These are phyloP conservation scores for Ylistrum balloti DNA, from an alignment of 1,140 invertebrate species.

Conservation along the genomic window DNA sequence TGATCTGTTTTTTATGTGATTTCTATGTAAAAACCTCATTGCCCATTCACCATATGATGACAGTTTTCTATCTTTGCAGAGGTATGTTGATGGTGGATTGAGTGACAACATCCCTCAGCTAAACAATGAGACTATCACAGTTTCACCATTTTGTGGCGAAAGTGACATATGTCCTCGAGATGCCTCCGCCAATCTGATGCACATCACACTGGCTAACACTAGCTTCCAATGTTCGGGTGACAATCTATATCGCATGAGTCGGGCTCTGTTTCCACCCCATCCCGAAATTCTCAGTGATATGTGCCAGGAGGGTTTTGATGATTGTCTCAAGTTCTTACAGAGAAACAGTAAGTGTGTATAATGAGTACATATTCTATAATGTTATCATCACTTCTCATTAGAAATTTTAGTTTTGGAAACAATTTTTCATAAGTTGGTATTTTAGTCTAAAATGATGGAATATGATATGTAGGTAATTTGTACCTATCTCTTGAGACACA, in stretches of 20 bases:
- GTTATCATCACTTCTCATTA: too few relatives aligned
- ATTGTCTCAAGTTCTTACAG: slow-evolving; percentile 95
- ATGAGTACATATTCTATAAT: too few relatives aligned
- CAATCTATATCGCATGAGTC: slow-evolving; percentile 95
- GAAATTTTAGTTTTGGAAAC: too few relatives aligned
- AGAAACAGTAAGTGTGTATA: slow-evolving; percentile 88
- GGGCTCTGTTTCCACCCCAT: slow-evolving; percentile 96
- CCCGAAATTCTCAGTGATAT: slow-evolving; percentile 95
- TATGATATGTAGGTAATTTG: too few relatives aligned
- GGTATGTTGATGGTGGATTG: slow-evolving; percentile 98
- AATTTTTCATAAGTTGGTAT: too few relatives aligned
- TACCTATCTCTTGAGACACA: too few relatives aligned
- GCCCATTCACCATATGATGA: too few relatives aligned
- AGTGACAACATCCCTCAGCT: slow-evolving; percentile 97
- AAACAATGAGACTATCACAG: slow-evolving; percentile 97
- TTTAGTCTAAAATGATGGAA: too few relatives aligned
- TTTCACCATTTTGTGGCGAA: slow-evolving; percentile 98
- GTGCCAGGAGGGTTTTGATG: slow-evolving; percentile 98
- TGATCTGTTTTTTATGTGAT: too few relatives aligned
- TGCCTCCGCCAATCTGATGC: slow-evolving; percentile 76
- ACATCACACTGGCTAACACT: slow-evolving; percentile 94
- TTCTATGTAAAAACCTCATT: too few relatives aligned
- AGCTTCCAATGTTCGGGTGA: slow-evolving; percentile 89
- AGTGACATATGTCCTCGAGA: slow-evolving; percentile 99
- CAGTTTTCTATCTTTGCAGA: slow-evolving; percentile 75